A percentile compares a stretch with the other conserved stretches of the same genome.
Conservation (phyloP, 2,797 vertebrate genomes). For the Melanotaenia nigrans region DNA sequence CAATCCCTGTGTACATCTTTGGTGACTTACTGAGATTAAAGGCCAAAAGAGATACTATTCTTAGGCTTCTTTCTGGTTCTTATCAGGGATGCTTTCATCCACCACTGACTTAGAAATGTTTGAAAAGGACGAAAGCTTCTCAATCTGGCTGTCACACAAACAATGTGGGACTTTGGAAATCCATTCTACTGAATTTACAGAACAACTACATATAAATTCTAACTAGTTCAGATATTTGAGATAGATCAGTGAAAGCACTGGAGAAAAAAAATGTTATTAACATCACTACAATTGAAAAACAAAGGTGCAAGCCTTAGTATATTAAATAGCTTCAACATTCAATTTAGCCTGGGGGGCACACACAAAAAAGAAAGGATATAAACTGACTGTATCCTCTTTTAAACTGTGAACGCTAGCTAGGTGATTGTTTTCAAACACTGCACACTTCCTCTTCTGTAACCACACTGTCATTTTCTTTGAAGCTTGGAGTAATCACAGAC, state of each 20-base stretch:
- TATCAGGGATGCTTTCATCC: conserved; percentile 31
- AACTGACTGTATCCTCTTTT: conserved; percentile 38
- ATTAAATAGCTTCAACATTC: conserved; percentile 38
- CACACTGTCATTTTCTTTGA: conserved; percentile 49
- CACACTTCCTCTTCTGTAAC: conserved; percentile 51
- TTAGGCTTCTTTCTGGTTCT: conserved; percentile 36
- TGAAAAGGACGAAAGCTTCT: background rate
- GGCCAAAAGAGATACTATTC: conserved; percentile 31
- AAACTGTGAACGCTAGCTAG: conserved; percentile 29
- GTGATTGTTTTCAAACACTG: conserved; percentile 41
- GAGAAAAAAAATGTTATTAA: conserved; percentile 29
- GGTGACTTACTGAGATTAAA: conserved; percentile 56
- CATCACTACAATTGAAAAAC: conserved; percentile 37
- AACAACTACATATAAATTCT: conserved; percentile 13
- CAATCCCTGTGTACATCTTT: conserved; percentile 53
- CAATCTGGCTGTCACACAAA: conserved; percentile 4
- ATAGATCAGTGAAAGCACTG: conserved; percentile 23
- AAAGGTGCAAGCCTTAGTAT: conserved; percentile 33
- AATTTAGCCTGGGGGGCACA: conserved; percentile 5
- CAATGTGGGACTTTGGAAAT: background rate
- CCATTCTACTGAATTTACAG: conserved; percentile 26
- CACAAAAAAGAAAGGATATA: conserved; percentile 4
- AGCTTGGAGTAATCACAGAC: conserved; percentile 59
- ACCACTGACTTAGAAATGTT: background rate
- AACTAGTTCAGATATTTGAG: conserved; percentile 11